Conservation (phyloP, 2,888 invertebrate species). For the Trichopoda pennipes region DNA sequence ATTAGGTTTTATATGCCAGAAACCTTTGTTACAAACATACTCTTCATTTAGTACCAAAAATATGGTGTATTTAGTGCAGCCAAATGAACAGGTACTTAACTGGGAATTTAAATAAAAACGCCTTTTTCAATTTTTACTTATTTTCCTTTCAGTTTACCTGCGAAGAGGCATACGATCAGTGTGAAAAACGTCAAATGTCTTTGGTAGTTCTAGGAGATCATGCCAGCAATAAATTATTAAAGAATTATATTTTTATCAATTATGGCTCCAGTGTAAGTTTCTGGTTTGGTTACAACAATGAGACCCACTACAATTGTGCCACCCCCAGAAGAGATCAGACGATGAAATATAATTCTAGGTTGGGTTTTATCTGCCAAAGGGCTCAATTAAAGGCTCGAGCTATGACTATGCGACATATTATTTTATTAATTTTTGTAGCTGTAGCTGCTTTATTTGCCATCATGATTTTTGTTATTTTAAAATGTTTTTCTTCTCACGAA, state of each 20-base stretch:
- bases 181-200: conserved; percentile 36
- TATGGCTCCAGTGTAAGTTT: conserved; percentile 26
- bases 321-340: background rate
- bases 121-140: background rate
- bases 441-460: background rate
- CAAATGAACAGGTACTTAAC: conserved; percentile 11
- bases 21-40: background rate
- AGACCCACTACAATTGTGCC: conserved; percentile 32
- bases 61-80: conserved; percentile 35
- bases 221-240: background rate
- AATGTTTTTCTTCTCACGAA: background rate
- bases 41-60: background rate
- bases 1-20: conserved; percentile 59
- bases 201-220: background rate
- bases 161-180: conserved; percentile 17
- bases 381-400: background rate
- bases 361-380: conserved; percentile 52
- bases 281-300: conserved; percentile 43
- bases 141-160: conserved; percentile 45
- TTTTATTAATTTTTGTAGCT: conserved; percentile 27
- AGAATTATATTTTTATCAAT: conserved; percentile 27
- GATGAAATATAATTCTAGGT: background rate
- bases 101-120: background rate
- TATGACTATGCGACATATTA: conserved; percentile 28
- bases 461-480: background rate